Evolutionary conservation across 2,888 invertebrate species (phyloP).

Genomic region (Pomacea canaliculata): DNA sequence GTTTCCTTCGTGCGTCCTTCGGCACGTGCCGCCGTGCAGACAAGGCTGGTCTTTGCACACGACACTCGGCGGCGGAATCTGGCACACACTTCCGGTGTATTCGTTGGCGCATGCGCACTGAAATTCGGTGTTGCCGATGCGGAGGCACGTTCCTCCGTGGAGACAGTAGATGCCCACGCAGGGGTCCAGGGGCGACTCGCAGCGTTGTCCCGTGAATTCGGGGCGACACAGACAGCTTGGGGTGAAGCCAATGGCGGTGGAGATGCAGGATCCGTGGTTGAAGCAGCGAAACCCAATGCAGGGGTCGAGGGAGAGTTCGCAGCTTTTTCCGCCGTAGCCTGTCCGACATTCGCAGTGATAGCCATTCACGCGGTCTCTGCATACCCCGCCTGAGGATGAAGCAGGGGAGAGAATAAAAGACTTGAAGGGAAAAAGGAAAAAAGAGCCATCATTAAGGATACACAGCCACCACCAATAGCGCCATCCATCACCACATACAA

Average conservation of each 20-base stretch:
- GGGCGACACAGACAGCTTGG: conserved; percentile 40
- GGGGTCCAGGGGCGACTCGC: conserved; percentile 43
- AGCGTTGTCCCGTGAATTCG: conserved; percentile 44
- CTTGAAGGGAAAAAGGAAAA: not conserved
- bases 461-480: not conserved
- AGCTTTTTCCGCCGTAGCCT: conserved; percentile 35
- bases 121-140: conserved; percentile 33
- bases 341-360: conserved; percentile 38
- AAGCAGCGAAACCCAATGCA: conserved; percentile 41
- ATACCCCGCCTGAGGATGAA: conserved; percentile 34
- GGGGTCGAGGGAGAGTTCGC: conserved; percentile 39
- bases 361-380: conserved; percentile 37
- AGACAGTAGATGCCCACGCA: conserved; percentile 37
- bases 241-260: conserved; percentile 23
- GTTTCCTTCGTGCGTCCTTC: conserved; percentile 38
- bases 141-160: conserved; percentile 37
- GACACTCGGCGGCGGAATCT: conserved; percentile 32
- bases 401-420: not conserved
- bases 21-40: conserved; percentile 45
- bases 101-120: conserved; percentile 40
- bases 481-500: not conserved
- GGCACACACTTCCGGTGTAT: conserved; percentile 35
- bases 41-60: conserved; percentile 44
- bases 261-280: conserved; percentile 44
- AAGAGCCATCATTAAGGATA: not conserved